Evolutionary conservation across 2,113 vertebrate genomes (phyloP).

Genomic region (Pterophyllum scalare): DNA sequence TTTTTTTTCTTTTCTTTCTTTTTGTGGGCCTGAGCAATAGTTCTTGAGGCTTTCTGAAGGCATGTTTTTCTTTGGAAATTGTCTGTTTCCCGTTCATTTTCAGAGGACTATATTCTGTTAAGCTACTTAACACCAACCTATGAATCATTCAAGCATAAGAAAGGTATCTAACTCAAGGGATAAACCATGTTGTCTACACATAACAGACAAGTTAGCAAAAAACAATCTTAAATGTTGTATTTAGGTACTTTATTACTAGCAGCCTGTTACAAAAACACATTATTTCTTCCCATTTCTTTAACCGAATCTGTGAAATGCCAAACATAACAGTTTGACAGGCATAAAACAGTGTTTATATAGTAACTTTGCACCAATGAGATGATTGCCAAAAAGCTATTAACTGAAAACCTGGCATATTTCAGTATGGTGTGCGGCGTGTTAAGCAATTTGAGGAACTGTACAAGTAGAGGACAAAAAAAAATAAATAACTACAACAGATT

Average conservation of each 20-base stretch:
- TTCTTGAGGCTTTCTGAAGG: too few species aligned
- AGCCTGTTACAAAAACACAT: not conserved
- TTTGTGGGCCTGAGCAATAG: too few species aligned
- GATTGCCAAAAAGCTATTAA: not conserved
- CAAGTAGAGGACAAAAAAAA: not conserved
- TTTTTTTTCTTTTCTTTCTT: too few species aligned
- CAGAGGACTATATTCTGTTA: not conserved
- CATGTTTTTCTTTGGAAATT: too few species aligned
- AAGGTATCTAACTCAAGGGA: too few species aligned
- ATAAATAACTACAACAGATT: not conserved
- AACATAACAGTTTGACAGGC: not conserved
- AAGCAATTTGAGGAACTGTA: too few species aligned
- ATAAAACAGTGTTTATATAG: rapidly evolving
- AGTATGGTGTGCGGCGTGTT: too few species aligned
- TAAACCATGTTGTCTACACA: not conserved
- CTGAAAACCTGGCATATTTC: rapidly evolving
- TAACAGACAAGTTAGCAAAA: not conserved
- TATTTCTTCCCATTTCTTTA: not conserved
- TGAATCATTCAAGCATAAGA: not conserved
- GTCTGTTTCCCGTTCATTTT: not conserved
- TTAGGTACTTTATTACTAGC: not conserved
- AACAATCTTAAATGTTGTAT: rapidly evolving
- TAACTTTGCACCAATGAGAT: not conserved
- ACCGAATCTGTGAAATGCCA: not conserved
- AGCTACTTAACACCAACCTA: not conserved